These are phyloP conservation scores for Parazoanthus swiftii DNA, from an alignment of 92 coral and sea anemone species.

Conservation along the genomic window DNA sequence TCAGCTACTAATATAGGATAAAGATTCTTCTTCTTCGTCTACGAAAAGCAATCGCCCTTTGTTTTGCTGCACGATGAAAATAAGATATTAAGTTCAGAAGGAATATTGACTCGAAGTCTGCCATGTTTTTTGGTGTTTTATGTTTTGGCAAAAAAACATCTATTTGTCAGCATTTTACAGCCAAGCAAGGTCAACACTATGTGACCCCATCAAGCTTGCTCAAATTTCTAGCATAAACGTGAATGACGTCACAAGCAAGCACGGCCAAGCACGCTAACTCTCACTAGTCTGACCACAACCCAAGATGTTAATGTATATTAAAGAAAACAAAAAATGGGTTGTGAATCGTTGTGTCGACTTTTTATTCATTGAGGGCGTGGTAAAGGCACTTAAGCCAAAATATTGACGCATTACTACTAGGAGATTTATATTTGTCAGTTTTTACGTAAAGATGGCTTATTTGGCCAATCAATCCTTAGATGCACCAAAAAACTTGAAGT, in stretches of 20 bases:
- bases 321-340: too few species aligned
- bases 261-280: constrained; percentile 37
- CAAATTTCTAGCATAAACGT: constrained; percentile 20
- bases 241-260: too few species aligned
- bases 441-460: too few species aligned
- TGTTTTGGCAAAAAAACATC: constrained; percentile 27
- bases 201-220: constrained; percentile 44
- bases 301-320: too few species aligned
- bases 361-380: too few species aligned
- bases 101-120: constrained; percentile 29
- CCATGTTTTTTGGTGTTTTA: constrained; percentile 27
- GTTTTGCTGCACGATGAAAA: constrained; percentile 41
- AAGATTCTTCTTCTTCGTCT: constrained; percentile 29
- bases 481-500: too few species aligned
- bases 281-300: constrained; percentile 17
- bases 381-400: too few species aligned
- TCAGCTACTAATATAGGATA: constrained; percentile 24
- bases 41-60: constrained; percentile 42
- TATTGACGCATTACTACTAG: too few species aligned
- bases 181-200: constrained; percentile 33
- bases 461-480: too few species aligned
- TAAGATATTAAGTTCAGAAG: constrained; percentile 37
- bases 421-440: too few species aligned
- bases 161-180: constrained; percentile 37
- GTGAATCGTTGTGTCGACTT: too few species aligned